Evolutionary conservation across 2,797 vertebrate genomes (phyloP).

Genomic region (Knipowitschia caucasica): DNA sequence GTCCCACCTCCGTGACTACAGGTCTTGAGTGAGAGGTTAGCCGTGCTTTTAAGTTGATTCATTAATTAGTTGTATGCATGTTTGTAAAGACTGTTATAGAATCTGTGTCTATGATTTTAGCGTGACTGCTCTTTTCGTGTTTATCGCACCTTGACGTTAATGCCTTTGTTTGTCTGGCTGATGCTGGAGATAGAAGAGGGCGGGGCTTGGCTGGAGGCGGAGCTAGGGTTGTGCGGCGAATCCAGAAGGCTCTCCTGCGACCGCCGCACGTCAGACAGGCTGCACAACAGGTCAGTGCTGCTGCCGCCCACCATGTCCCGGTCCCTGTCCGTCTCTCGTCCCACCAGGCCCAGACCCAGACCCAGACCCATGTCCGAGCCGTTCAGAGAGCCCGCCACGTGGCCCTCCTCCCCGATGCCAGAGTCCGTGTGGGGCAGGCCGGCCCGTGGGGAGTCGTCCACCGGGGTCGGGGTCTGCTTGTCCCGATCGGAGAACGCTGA

Average conservation of each 20-base stretch:
- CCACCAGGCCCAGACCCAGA: constrained; percentile 66
- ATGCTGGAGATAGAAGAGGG: constrained; percentile 95
- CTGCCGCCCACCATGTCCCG: constrained; percentile 75
- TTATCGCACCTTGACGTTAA: constrained; percentile 84
- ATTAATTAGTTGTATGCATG: no score
- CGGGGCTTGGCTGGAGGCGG: constrained; percentile 72
- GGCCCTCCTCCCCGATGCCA: constrained; percentile 92
- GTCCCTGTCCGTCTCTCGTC: constrained; percentile 68
- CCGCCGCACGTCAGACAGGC: constrained; percentile 90
- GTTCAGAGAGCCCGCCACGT: constrained; percentile 86
- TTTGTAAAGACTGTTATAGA: constrained; percentile 4
- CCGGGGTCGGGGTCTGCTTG: constrained; percentile 82
- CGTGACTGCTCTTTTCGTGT: not conserved
- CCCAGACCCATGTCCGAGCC: constrained; percentile 86
- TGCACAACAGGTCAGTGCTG: constrained; percentile 92
- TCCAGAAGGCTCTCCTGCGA: constrained; percentile 95
- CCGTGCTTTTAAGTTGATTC: no score
- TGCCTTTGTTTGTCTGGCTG: constrained; percentile 94
- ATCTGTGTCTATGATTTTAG: not conserved
- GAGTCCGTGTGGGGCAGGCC: constrained; percentile 97
- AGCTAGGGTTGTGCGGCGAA: constrained; percentile 67
- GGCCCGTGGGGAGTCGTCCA: constrained; percentile 87
- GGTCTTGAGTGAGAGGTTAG: no score
- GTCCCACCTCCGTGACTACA: no score
- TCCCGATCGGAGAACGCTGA: constrained; percentile 84